Evolutionary conservation across 2,113 vertebrate species (phyloP), one percentile per base, ranked within the genome.

Genomic region (Hucho hucho): DNA sequence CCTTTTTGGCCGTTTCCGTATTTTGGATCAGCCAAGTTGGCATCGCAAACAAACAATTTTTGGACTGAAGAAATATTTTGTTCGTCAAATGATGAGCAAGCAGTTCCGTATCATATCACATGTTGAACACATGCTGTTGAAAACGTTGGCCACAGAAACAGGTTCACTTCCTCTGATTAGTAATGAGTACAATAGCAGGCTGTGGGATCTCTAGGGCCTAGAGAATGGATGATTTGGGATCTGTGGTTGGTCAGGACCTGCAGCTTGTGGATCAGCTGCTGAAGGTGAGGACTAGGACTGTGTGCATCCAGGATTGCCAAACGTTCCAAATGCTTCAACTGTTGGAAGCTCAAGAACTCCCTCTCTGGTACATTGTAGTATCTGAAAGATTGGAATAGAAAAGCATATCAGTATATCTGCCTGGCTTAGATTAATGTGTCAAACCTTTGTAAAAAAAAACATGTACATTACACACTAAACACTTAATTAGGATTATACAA

Each of bases 231-330:
- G 32, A 86, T 76, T 9, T 82, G 74, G 58, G 86, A 24, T 74
- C 80, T 75, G 32, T 81, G 28, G 37, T 81, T 73, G 53, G 78
- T 81, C 53, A 70, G 74, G 24, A 69, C 14, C 3, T 69, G 59
- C 12, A 84, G 61, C 63, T 81, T 58, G 22, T 70, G 25, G 22
- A 73, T 75, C 37, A 81, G 64, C 25, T 75, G 49, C 37, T 12
- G 16, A 3, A 82, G 63, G 32, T 20, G 12, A n/a, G 70, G 58
- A 63, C 67, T 74, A 22, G 59, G 72, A 26, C 37, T 6, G 5
- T n/a, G n/a, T 1, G 76, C 46, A 72, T 82, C 74, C 47, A 86
- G 68, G 83, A 87, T 25, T 64, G 74, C 82, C 49, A 87, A 64
- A 26, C 59, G 58, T 70, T 76, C 61, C n/a, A 87, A 75, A 61